Base-by-base conservation (phyloP, 1,140 invertebrate species). In the Phortica variegata region DNA sequence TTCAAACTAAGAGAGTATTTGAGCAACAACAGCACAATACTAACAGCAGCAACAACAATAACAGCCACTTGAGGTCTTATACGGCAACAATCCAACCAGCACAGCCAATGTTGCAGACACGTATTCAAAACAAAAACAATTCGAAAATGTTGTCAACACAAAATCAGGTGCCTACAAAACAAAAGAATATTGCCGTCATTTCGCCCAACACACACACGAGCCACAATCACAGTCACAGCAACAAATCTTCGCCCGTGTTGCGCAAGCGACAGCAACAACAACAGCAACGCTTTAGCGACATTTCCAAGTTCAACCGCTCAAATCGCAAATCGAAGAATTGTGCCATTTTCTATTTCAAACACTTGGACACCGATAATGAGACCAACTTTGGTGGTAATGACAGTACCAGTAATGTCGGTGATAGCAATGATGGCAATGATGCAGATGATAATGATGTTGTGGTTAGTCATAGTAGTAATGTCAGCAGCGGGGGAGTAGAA, bases 361-460 rank as follows among this genome's bases (percentile, higher is more conserved):
- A 92, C 73, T 79, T 83, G 65, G 89, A 93, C 65, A 91, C 89
- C 2, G 89, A 91, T 75, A 88, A 88, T 1, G 89, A 91, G 50
- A 71, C 63, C 18, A 74, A 61, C 32, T 63, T 61, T 23, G 60
- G 58, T 15, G 61, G 65, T 23, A 66, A 59, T 12, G 65, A 69
- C 52, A 49, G 49, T 9, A 42, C 56, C 10, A 58, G 54, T 18
- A n/a, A n/a, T n/a, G 63, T 68, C 29, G 54, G 46, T 20, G 57
- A 60, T 53, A 13, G 32, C 8, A 34, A 34, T 34, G 18, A 8
- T 18, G 37, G 4, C 6, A 36, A 13, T 36, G 33, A 16, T 39
- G 37, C 16, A 16, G n/a, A 39, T 42, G 8, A 37, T 43, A 42
- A 45, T 43, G 33, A 19, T 46, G 17, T 17, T 26, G 3, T 36